phyloP scores from a whole-genome alignment of 2,113 vertebrate species.

The Gasterosteus aculeatus region DNA sequence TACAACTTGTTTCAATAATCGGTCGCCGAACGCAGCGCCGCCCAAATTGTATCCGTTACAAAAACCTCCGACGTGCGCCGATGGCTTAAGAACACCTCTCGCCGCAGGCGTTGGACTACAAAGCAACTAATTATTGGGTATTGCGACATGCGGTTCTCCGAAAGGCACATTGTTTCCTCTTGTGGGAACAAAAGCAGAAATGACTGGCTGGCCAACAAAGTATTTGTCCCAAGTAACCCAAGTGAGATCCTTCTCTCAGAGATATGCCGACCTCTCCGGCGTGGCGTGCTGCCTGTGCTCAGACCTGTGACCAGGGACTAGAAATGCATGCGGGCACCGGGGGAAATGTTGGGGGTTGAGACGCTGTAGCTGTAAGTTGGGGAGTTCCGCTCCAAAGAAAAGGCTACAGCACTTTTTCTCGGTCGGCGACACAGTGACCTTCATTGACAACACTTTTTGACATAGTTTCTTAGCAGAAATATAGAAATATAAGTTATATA shows the following conservation, averaged over 20 bases:
- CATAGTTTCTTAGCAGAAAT: neutral
- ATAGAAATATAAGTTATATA: too few species aligned
- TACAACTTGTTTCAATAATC: constrained; percentile 32
- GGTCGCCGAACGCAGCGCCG: constrained; percentile 44
- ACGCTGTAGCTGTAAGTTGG: neutral
- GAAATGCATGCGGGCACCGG: constrained; percentile 2
- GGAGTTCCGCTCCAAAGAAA: neutral
- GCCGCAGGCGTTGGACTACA: constrained; percentile 32
- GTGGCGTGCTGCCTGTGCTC: constrained; percentile 4
- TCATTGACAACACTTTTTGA: constrained; percentile 13
- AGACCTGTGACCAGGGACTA: constrained; percentile 6
- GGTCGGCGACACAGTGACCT: neutral
- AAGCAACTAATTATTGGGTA: constrained; percentile 24
- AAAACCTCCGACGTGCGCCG: constrained; percentile 42
- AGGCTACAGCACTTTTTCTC: neutral
- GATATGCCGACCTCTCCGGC: neutral
- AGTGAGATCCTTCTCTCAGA: constrained; percentile 18
- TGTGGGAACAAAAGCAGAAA: constrained; percentile 37
- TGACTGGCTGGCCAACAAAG: constrained; percentile 13
- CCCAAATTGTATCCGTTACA: constrained; percentile 15
- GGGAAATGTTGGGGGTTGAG: constrained; percentile 3
- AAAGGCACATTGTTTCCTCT: constrained; percentile 66
- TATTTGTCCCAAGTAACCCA: constrained; percentile 17
- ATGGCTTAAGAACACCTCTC: constrained; percentile 32
- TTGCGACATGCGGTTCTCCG: constrained; percentile 27